Conservation (phyloP, 1,140 invertebrate genomes). For the Calliopsis andreniformis region DNA sequence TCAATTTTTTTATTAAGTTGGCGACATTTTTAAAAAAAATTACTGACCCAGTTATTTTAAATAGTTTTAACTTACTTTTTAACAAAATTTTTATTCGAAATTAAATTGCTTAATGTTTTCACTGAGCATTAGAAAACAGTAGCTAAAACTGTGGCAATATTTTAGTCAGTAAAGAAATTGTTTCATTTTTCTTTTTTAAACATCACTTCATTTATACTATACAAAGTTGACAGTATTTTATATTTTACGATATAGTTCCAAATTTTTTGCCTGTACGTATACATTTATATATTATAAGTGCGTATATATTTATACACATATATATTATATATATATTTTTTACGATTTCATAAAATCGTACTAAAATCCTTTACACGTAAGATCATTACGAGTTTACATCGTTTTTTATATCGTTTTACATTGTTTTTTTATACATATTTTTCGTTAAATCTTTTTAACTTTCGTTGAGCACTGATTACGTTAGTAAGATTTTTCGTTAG, state of each 20-base stretch:
- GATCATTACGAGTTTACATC: slow-evolving; percentile 51
- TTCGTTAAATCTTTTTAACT: slow-evolving; percentile 72
- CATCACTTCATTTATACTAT: slow-evolving; percentile 53
- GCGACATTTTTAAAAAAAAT: slow-evolving; percentile 10
- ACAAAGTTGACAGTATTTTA: slow-evolving; percentile 74
- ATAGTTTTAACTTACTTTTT: not conserved
- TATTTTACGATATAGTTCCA: slow-evolving; percentile 67
- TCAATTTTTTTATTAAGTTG: slow-evolving; percentile 18
- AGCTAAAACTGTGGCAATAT: slow-evolving; percentile 67
- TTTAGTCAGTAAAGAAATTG: slow-evolving; percentile 44
- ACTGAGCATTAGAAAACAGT: slow-evolving; percentile 4
- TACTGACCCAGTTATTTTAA: not conserved
- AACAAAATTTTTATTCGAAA: not conserved
- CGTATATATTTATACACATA: slow-evolving; percentile 28
- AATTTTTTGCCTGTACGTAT: slow-evolving; percentile 55
- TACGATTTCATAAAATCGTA: slow-evolving; percentile 56
- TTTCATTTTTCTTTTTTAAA: slow-evolving; percentile 55
- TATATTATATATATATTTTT: slow-evolving; percentile 53
- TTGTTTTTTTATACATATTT: slow-evolving; percentile 69
- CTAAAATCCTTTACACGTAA: slow-evolving; percentile 34
- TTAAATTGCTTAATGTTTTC: slow-evolving; percentile 12
- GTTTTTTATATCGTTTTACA: slow-evolving; percentile 67
- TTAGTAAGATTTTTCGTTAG: slow-evolving; percentile 60
- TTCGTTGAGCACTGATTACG: slow-evolving; percentile 74
- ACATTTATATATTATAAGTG: slow-evolving; percentile 24